A percentile compares a stretch with the other conserved stretches of the same genome.
phyloP scores from a whole-genome alignment of 2,797 vertebrate genomes.

The Oreochromis grahami region DNA sequence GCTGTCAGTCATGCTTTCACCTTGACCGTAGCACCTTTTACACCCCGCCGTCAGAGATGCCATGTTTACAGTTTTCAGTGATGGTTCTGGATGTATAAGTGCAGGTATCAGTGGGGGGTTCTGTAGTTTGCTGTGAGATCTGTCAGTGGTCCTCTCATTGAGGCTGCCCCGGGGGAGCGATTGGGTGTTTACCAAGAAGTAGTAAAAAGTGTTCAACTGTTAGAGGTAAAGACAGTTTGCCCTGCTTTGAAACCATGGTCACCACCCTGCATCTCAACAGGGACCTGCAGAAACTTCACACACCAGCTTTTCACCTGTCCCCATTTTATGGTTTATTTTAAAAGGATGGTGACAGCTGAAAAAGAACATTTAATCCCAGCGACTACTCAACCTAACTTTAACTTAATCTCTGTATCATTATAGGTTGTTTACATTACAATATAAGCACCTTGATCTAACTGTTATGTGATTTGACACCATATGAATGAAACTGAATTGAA shows the following conservation, averaged over 20 bases:
- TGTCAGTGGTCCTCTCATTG: slow-evolving; percentile 11
- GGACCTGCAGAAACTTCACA: slow-evolving; percentile 22
- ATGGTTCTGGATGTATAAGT: background rate
- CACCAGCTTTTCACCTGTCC: slow-evolving; percentile 29
- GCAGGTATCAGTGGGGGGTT: background rate
- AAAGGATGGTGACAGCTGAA: background rate
- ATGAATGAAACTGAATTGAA: background rate
- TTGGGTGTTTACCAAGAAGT: slow-evolving; percentile 48
- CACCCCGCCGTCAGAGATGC: background rate
- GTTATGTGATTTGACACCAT: background rate
- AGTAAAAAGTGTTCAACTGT: slow-evolving; percentile 51
- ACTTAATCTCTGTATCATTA: background rate
- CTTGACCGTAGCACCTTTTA: slow-evolving; percentile 26
- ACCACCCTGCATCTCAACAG: slow-evolving; percentile 16
- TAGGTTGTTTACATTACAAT: background rate
- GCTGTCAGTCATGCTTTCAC: slow-evolving; percentile 37
- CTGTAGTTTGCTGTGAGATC: background rate
- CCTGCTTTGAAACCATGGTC: slow-evolving; percentile 12
- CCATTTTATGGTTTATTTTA: slow-evolving; percentile 31
- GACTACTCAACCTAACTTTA: background rate
- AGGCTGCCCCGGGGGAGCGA: background rate
- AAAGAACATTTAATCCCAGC: background rate
- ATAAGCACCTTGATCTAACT: background rate
- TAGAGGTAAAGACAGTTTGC: slow-evolving; percentile 16
- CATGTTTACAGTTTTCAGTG: slow-evolving; percentile 1